Conservation (phyloP, 2,797 vertebrate genomes). For the Halcyon smyrnensis region DNA sequence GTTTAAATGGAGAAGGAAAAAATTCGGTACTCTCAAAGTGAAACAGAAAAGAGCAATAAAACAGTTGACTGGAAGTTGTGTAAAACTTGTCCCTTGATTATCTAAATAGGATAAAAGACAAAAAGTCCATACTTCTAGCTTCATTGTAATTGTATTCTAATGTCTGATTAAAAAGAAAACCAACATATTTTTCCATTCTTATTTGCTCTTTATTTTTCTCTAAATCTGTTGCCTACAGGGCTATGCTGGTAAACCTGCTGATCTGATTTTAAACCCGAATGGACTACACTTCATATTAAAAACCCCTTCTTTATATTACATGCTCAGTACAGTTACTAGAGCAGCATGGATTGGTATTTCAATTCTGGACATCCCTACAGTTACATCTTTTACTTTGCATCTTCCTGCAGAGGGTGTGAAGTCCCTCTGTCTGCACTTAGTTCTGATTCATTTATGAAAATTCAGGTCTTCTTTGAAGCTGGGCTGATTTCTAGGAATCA, state of each 20-base stretch:
- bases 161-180: background rate
- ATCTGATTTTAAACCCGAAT: background rate
- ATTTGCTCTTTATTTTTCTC: background rate
- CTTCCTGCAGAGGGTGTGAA: background rate
- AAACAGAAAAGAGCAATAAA: slow-evolving; percentile 8
- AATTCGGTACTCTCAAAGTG: background rate
- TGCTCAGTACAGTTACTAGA: background rate
- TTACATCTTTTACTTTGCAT: background rate
- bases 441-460: background rate
- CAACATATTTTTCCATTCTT: background rate
- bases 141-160: background rate
- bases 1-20: background rate
- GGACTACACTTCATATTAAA: background rate
- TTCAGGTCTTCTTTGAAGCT: background rate
- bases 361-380: background rate
- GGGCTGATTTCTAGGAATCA: background rate
- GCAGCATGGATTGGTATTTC: background rate
- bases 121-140: background rate
- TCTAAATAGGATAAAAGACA: background rate
- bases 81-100: background rate
- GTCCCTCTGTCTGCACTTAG: background rate
- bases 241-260: background rate
- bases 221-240: background rate
- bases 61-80: background rate
- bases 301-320: background rate